Percentiles rank a stretch among this genome's conserved stretches.
Evolutionary conservation across 2,797 vertebrate species (phyloP).

Genomic region (Balearica regulorum): DNA sequence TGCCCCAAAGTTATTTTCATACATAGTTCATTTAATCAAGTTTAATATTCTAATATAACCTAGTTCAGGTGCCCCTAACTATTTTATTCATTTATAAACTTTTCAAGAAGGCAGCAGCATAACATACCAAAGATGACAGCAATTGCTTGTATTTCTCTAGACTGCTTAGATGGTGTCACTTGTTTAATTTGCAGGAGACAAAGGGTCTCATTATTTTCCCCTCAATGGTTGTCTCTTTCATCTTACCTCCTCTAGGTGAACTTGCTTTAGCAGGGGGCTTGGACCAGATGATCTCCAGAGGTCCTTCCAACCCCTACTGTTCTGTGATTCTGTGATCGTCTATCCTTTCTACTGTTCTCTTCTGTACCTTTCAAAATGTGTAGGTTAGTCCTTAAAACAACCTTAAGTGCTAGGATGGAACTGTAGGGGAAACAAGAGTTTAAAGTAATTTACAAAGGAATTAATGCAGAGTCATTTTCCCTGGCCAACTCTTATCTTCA

Average conservation of each 20-base stretch:
- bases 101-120: neutral
- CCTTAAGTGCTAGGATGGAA: neutral
- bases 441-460: neutral
- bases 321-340: neutral
- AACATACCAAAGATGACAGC: neutral
- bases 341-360: neutral
- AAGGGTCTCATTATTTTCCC: neutral
- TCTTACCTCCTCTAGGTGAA: neutral
- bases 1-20: conserved; percentile 35
- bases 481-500: neutral
- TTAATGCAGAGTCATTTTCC: neutral
- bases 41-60: conserved; percentile 25
- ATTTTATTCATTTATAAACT: conserved; percentile 39
- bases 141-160: neutral
- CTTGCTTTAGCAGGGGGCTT: too few species aligned
- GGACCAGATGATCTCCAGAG: too few species aligned
- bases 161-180: neutral
- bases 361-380: neutral
- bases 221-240: neutral
- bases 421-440: neutral
- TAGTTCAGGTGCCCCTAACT: neutral
- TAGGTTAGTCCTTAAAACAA: neutral
- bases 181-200: neutral
- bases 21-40: neutral
- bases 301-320: too few species aligned